Percentiles rank a stretch among this genome's conserved stretches.
These are phyloP conservation scores for Diceros bicornis DNA, from an alignment of 2,797 vertebrate species.

Conservation along the genomic window DNA sequence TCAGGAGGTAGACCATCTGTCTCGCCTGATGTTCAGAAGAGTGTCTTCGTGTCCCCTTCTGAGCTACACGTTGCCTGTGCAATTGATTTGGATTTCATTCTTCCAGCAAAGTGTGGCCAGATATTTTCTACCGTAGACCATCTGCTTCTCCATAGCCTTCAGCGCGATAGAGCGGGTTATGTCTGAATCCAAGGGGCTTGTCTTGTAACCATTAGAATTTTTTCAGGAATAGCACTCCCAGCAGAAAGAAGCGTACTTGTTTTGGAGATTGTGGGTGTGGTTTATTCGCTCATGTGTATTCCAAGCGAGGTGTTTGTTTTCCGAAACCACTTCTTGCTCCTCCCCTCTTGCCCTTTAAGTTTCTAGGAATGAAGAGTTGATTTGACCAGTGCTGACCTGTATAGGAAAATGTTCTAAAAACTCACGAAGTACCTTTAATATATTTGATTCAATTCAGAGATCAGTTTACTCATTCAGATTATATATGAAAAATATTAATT, in stretches of 20 bases:
- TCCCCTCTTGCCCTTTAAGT: not conserved
- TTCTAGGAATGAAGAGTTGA: slow-evolving; percentile 5
- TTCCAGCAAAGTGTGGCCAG: not conserved
- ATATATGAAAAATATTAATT: slow-evolving; percentile 23
- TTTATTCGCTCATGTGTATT: slow-evolving; percentile 40
- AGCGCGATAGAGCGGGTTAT: not conserved
- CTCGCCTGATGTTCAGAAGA: not conserved
- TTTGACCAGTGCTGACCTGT: not conserved
- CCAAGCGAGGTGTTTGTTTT: slow-evolving; percentile 28
- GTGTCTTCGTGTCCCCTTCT: not conserved
- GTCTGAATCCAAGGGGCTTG: not conserved
- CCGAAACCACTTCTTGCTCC: not conserved
- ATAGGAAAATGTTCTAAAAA: slow-evolving; percentile 6
- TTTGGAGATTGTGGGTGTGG: not conserved
- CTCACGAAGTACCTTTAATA: not conserved
- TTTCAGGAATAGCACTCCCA: not conserved
- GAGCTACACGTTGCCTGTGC: not conserved
- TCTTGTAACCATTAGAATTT: not conserved
- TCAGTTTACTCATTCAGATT: slow-evolving; percentile 35
- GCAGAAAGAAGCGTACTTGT: not conserved
- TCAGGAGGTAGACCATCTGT: not conserved
- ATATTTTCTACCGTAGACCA: not conserved
- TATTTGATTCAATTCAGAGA: not conserved
- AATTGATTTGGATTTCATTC: slow-evolving; percentile 44
- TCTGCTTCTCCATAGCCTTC: not conserved